phyloP scores from a whole-genome alignment of 2,797 vertebrate genomes.

The Sebastes elongatus region DNA sequence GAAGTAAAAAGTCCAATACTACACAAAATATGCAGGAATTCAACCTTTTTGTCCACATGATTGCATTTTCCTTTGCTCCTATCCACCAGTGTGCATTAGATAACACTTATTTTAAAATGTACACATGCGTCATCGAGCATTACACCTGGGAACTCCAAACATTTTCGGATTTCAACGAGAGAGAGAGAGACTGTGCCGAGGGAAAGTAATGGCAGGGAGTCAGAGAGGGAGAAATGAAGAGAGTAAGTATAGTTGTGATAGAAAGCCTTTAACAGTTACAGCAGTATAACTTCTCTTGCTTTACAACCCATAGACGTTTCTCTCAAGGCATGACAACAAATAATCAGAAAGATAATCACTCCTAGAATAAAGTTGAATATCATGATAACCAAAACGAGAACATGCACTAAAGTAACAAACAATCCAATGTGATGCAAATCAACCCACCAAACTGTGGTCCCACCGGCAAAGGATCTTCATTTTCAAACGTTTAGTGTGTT shows the following conservation, averaged over 20 bases:
- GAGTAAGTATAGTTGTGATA: neutral
- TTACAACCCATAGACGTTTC: neutral
- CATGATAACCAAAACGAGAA: neutral
- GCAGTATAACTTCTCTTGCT: neutral
- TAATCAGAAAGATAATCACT: neutral
- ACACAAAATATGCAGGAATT: neutral
- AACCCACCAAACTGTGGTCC: slow-evolving; percentile 86
- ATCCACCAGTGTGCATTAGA: neutral
- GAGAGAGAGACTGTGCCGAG: neutral
- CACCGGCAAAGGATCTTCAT: slow-evolving; percentile 88
- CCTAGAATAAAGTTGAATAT: neutral
- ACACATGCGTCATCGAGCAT: neutral
- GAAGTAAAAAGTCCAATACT: neutral
- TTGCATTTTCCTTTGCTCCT: neutral
- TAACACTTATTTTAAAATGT: neutral
- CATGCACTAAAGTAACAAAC: neutral
- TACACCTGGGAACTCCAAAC: neutral
- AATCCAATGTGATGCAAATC: neutral
- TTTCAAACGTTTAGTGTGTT: slow-evolving; percentile 62
- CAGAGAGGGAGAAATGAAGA: neutral
- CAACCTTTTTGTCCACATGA: neutral
- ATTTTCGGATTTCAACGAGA: neutral
- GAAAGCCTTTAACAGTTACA: neutral
- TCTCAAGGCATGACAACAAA: neutral
- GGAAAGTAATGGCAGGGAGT: neutral